Conservation (phyloP, 1,140 invertebrate species). For the Macrobrachium nipponense region DNA sequence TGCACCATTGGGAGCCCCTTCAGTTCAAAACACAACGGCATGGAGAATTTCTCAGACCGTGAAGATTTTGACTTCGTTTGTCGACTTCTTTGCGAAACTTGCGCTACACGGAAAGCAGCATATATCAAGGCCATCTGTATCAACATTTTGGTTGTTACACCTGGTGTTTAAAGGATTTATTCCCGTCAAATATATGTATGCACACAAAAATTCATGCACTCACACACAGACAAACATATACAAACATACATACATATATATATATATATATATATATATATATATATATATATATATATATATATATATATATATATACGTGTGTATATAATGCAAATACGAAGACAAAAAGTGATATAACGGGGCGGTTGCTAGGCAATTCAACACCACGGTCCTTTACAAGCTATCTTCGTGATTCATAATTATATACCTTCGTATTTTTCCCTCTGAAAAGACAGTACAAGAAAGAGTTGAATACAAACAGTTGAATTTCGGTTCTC, state of each 20-base stretch:
- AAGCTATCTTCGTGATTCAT: no score
- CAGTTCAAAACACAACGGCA: no score
- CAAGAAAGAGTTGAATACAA: no score
- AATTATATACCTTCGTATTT: no score
- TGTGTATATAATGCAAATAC: neutral
- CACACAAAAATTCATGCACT: neutral
- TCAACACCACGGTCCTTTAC: no score
- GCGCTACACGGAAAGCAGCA: neutral
- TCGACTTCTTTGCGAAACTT: neutral
- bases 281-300: constrained; percentile 3
- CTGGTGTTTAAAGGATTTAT: neutral
- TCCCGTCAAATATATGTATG: neutral
- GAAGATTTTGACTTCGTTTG: neutral
- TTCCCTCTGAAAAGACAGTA: no score
- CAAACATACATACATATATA: neutral
- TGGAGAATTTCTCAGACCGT: neutral
- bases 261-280: constrained; percentile 20
- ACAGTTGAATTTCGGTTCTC: no score
- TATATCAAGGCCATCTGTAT: no score
- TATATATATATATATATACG: constrained; percentile 12
- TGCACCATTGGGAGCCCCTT: no score
- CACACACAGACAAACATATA: neutral
- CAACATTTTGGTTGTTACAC: no score
- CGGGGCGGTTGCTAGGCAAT: no score
- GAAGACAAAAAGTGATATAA: neutral